phyloP scores from a whole-genome alignment of 2,113 vertebrate species.

The Pedionomus torquatus region DNA sequence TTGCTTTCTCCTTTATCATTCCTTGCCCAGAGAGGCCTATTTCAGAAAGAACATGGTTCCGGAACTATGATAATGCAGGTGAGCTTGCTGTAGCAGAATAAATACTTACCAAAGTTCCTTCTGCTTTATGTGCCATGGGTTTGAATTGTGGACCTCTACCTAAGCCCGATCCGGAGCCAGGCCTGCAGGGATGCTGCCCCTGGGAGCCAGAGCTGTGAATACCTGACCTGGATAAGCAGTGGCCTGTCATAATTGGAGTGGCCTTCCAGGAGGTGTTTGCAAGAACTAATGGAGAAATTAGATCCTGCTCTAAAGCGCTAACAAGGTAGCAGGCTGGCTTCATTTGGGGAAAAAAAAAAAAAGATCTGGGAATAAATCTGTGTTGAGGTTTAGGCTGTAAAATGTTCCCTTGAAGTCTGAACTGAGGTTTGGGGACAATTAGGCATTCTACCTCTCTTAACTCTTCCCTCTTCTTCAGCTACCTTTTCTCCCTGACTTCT shows the following conservation, averaged over 20 bases:
- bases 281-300: conserved; percentile 6
- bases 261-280: conserved; percentile 42
- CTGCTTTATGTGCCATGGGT: background rate
- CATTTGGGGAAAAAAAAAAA: background rate
- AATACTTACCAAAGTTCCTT: background rate
- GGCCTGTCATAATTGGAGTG: conserved; percentile 31
- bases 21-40: conserved; percentile 88
- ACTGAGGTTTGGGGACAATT: background rate
- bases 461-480: background rate
- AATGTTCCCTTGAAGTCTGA: background rate
- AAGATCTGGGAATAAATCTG: background rate
- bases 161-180: background rate
- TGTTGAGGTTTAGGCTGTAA: background rate
- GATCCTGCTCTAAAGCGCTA: background rate
- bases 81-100: background rate
- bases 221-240: conserved; percentile 49
- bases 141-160: background rate
- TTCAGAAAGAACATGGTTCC: conserved; percentile 79
- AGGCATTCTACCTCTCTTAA: background rate
- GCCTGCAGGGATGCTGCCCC: conserved; percentile 3
- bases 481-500: background rate
- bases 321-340: background rate
- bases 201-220: conserved; percentile 1
- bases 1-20: conserved; percentile 92
- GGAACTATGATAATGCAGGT: conserved; percentile 78